Conservation (phyloP, 2,797 vertebrate genomes). For the Parauchenoglanis punctatus region DNA sequence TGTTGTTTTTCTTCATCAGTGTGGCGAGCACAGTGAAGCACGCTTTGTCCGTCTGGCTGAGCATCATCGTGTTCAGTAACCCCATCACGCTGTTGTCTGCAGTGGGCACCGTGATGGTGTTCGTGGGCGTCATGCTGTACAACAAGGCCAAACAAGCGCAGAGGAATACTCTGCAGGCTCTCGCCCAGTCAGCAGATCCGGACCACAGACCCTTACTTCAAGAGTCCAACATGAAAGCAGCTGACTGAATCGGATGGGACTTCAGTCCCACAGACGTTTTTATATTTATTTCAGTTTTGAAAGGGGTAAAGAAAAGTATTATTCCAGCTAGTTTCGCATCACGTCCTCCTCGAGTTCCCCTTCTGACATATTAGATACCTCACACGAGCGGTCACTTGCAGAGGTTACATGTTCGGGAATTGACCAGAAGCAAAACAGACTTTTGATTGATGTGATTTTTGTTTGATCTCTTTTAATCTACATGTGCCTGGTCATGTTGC, state of each 20-base stretch:
- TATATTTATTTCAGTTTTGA: conserved; percentile 11
- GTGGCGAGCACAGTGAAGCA: conserved; percentile 97
- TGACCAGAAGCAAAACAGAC: neutral
- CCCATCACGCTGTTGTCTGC: conserved; percentile 87
- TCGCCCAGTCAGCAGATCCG: conserved; percentile 65
- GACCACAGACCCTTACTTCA: conserved; percentile 59
- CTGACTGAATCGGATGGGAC: conserved; percentile 29
- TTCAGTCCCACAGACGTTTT: neutral
- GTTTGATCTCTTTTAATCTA: neutral
- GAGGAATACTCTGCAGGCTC: conserved; percentile 74
- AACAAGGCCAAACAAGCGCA: conserved; percentile 90
- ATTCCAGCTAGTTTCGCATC: too few relatives aligned
- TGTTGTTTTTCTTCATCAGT: conserved; percentile 63
- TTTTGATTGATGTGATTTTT: neutral
- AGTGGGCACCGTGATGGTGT: conserved; percentile 84
- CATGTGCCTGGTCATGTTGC: neutral
- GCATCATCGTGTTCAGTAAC: conserved; percentile 93
- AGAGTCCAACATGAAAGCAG: conserved; percentile 55
- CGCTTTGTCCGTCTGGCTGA: conserved; percentile 94
- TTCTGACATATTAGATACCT: neutral
- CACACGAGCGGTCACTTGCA: neutral
- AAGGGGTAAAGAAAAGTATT: neutral
- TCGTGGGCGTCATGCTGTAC: conserved; percentile 87
- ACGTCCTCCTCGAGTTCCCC: neutral
- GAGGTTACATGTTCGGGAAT: neutral